phyloP scores from a whole-genome alignment of 2,797 vertebrate species.

The Naso thynnoides region DNA sequence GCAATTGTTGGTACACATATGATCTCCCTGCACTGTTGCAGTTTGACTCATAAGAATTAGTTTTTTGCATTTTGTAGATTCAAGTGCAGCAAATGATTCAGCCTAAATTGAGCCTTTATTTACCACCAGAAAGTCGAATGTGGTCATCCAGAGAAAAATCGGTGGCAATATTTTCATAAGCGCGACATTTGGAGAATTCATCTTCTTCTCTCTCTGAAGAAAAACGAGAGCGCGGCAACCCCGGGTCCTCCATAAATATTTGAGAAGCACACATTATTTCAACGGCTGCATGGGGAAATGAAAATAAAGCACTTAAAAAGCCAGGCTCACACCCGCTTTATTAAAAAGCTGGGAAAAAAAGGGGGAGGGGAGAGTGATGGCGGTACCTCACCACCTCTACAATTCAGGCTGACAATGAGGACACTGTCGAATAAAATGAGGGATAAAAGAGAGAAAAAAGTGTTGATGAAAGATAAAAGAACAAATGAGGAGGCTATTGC shows the following conservation, averaged over 20 bases:
- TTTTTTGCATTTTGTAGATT: conserved; percentile 7
- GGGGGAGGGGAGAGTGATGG: conserved; percentile 28
- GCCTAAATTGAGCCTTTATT: conserved; percentile 4
- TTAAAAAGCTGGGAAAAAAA: conserved; percentile 67
- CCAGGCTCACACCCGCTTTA: conserved; percentile 63
- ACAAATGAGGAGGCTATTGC: background rate
- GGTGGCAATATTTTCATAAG: conserved; percentile 28
- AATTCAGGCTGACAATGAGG: conserved; percentile 40
- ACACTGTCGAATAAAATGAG: background rate
- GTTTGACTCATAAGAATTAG: background rate
- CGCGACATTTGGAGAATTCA: conserved; percentile 35
- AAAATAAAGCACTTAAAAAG: conserved; percentile 78
- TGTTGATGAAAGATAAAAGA: background rate
- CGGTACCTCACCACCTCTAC: conserved; percentile 37
- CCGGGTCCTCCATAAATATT: conserved; percentile 75
- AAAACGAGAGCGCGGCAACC: conserved; percentile 37
- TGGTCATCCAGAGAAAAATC: conserved; percentile 26
- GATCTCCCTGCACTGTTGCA: background rate
- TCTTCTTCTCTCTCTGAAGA: conserved; percentile 34
- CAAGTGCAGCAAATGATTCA: background rate
- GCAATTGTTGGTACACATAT: background rate
- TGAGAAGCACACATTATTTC: conserved; percentile 65
- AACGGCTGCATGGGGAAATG: conserved; percentile 60
- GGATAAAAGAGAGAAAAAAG: background rate
- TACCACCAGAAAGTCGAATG: conserved; percentile 1